Evolutionary conservation across 2,888 invertebrate genomes (phyloP).

Genomic region (Brenthis ino): DNA sequence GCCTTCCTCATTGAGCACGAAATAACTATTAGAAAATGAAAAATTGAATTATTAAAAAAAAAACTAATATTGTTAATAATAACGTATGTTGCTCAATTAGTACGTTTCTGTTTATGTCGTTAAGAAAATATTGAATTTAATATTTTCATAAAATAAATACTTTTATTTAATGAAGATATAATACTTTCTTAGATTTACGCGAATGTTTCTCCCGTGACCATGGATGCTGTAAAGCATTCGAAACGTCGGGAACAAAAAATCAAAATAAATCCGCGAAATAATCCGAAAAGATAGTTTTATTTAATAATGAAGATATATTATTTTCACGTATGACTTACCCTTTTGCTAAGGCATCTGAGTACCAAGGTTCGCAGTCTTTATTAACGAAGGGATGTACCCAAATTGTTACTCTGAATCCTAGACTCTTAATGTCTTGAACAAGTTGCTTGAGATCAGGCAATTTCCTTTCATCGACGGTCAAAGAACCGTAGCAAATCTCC

Average conservation of each 20-base stretch:
- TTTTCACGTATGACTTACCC: conserved; percentile 65
- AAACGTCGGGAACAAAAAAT: too few relatives aligned
- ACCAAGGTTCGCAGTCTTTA: conserved; percentile 84
- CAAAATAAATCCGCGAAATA: too few relatives aligned
- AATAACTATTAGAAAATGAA: conserved; percentile 57
- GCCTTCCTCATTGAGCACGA: conserved; percentile 78
- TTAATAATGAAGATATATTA: not conserved
- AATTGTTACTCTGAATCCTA: conserved; percentile 88
- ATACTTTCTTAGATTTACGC: too few relatives aligned
- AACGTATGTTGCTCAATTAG: too few relatives aligned
- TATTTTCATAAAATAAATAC: too few relatives aligned
- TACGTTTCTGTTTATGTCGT: too few relatives aligned
- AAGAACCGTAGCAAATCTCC: conserved; percentile 93
- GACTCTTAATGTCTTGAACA: conserved; percentile 82
- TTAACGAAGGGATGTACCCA: conserved; percentile 96
- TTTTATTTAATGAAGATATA: not conserved
- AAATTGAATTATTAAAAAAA: not conserved
- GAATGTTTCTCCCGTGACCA: too few relatives aligned
- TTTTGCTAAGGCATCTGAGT: conserved; percentile 79
- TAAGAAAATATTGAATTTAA: too few relatives aligned
- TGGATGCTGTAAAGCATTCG: too few relatives aligned
- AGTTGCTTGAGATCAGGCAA: conserved; percentile 86
- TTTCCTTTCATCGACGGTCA: conserved; percentile 86
- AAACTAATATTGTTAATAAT: too few relatives aligned
- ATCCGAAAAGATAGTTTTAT: too few relatives aligned